Evolutionary conservation across 2,888 invertebrate species (phyloP), one percentile per base, ranked within the genome.

Genomic region (Aleiodes leptofemur): DNA sequence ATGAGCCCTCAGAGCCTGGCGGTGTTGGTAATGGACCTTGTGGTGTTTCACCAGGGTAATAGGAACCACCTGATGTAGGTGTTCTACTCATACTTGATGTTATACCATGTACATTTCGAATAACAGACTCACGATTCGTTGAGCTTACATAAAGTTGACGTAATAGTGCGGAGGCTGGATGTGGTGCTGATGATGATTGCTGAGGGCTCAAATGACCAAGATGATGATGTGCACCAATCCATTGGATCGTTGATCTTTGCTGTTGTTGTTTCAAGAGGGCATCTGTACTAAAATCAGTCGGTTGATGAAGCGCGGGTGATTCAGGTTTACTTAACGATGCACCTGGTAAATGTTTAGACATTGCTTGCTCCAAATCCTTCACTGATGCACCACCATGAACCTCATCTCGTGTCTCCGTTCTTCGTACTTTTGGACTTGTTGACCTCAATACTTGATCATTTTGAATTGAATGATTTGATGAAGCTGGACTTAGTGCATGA

Each of bases 331-430:
- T 85, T 3, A 92, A 90, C 84, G 91, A 91, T 3, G 90, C 87
- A 3, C 91, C 90, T 0, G 96, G 96, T 75, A 98, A 91, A 90
- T 98, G 98, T 86, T 97, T 97, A 23, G 98, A 97, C 98, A 98
- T 98, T 61, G 97, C 98, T 86, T 97, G 97, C 89, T 98, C 98
- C 82, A 98, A 91, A 85, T 98, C 97, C 90, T 97, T 96, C 0
- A 97, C 97, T 1, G 96, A 95, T 0, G 91, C 89, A 0, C 93
- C 92, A 0, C 93, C 92, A 0, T 91, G 91, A 57, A 84, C 85
- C 48, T 87, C 83, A 31, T 82, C 83, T 14, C 74, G 78, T 1
- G 76, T 75, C 53, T 83, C 83, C 0, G 83, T 82, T 79, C 88
- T 82, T 75, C 86, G 80, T 0, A 86, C 79, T 77, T 88, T 89